phyloP scores from a whole-genome alignment of 2,888 invertebrate genomes.

The Stegana nigrithorax region DNA sequence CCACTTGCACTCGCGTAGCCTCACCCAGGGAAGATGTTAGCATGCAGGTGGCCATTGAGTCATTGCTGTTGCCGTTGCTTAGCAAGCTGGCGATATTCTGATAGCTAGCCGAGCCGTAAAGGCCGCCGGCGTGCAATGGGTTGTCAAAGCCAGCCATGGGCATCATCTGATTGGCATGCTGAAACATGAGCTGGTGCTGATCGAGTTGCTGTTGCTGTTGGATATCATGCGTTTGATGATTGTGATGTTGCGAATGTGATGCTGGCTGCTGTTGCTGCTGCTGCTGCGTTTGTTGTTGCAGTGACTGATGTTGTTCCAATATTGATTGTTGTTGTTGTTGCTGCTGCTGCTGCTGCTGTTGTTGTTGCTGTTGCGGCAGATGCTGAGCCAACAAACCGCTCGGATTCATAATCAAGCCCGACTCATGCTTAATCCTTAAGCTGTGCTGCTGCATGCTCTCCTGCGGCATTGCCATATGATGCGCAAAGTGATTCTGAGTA shows the following conservation, averaged over 20 bases:
- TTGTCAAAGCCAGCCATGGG: constrained; percentile 24
- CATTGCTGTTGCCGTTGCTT: constrained; percentile 10
- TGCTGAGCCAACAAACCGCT: constrained; percentile 47
- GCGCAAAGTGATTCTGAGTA: constrained; percentile 18
- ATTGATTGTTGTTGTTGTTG: constrained; percentile 36
- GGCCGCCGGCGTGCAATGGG: constrained; percentile 29
- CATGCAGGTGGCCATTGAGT: constrained; percentile 48
- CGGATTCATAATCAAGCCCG: constrained; percentile 54
- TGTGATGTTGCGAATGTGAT: constrained; percentile 29
- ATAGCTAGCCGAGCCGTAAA: constrained; percentile 46
- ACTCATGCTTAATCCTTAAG: constrained; percentile 55
- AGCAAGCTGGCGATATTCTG: constrained; percentile 43
- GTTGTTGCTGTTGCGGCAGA: constrained; percentile 40
- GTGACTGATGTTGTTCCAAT: neutral
- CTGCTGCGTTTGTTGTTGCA: neutral
- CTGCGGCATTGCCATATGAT: constrained; percentile 32
- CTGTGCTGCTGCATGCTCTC: constrained; percentile 25
- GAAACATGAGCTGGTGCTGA: constrained; percentile 45
- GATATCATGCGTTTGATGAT: constrained; percentile 38
- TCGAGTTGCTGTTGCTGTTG: constrained; percentile 39
- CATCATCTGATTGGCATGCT: constrained; percentile 31
- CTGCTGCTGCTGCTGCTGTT: constrained; percentile 28
- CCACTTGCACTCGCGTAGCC: constrained; percentile 54
- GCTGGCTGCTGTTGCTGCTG: neutral
- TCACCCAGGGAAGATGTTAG: constrained; percentile 54